A percentile compares a stretch with the other conserved stretches of the same genome.
phyloP scores from a whole-genome alignment of 2,797 vertebrate species.

The Siniperca scherzeri region DNA sequence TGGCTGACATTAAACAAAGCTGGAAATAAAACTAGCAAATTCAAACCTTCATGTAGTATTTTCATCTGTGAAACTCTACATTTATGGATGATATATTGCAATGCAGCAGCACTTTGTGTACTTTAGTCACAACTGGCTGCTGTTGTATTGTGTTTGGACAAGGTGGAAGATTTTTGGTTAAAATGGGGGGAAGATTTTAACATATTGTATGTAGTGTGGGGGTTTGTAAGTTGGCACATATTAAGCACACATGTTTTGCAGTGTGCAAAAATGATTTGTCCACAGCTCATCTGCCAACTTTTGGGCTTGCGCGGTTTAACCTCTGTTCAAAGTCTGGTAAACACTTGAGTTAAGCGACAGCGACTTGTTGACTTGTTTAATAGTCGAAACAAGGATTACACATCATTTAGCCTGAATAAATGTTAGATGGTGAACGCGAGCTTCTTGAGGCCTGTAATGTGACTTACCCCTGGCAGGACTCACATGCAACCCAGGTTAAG shows the following conservation, averaged over 20 bases:
- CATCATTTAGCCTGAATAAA: conserved; percentile 51
- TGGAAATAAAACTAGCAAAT: conserved; percentile 34
- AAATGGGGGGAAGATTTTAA: neutral
- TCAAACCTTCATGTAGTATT: conserved; percentile 38
- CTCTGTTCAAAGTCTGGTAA: neutral
- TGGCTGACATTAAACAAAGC: conserved; percentile 19
- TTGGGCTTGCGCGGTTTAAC: neutral
- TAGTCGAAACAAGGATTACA: conserved; percentile 37
- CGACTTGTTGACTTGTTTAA: conserved; percentile 15
- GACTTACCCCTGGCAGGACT: conserved; percentile 4
- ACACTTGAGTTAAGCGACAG: neutral
- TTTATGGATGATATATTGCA: conserved; percentile 27
- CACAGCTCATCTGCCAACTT: neutral
- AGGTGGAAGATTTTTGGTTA: conserved; percentile 10
- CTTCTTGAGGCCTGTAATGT: conserved; percentile 17
- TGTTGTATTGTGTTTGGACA: conserved; percentile 42
- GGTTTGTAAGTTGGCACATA: neutral
- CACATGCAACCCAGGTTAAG: neutral
- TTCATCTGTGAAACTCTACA: conserved; percentile 38
- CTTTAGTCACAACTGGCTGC: conserved; percentile 23
- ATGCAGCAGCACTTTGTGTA: conserved; percentile 58
- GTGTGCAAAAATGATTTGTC: neutral
- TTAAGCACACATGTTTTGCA: neutral
- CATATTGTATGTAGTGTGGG: conserved; percentile 23
- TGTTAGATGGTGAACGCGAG: conserved; percentile 50